Evolutionary conservation across 2,888 invertebrate species (phyloP).

Genomic region (Amblyjoppa fuscipennis): DNA sequence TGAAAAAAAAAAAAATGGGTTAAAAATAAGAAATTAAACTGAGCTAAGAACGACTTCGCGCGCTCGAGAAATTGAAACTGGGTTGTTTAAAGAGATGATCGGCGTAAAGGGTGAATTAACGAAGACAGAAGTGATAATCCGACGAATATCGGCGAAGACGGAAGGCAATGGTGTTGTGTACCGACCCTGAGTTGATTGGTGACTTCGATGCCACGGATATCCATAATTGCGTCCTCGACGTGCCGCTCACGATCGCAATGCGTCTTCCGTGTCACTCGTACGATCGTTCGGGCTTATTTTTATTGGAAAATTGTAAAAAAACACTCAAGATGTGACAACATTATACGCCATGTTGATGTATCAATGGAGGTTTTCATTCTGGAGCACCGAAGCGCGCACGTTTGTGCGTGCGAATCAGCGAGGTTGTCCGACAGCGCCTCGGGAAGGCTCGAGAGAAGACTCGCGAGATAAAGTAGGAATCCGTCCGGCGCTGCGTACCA

Average conservation of each 20-base stretch:
- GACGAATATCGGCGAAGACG: not conserved
- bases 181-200: slow-evolving; percentile 95
- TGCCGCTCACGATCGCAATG: slow-evolving; percentile 6
- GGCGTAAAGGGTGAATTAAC: not conserved
- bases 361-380: slow-evolving; percentile 21
- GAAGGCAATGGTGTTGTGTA: slow-evolving; percentile 13
- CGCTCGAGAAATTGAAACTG: not conserved
- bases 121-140: not conserved
- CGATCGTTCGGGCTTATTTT: slow-evolving; percentile 2
- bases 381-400: not conserved
- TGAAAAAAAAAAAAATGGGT: not conserved
- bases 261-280: slow-evolving; percentile 2
- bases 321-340: slow-evolving; percentile 73
- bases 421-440: not conserved
- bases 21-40: not conserved
- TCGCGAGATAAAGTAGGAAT: not conserved
- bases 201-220: slow-evolving; percentile 93
- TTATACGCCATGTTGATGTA: slow-evolving; percentile 73
- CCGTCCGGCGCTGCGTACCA: not conserved
- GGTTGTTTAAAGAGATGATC: not conserved
- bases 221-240: slow-evolving; percentile 86
- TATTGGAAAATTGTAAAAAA: slow-evolving; percentile 15
- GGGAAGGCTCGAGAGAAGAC: not conserved
- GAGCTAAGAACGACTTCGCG: not conserved
- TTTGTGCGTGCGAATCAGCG: not conserved